Evolutionary conservation across 1,140 invertebrate genomes (phyloP), one percentile per base, ranked within the genome.

Genomic region (Panonychus citri): DNA sequence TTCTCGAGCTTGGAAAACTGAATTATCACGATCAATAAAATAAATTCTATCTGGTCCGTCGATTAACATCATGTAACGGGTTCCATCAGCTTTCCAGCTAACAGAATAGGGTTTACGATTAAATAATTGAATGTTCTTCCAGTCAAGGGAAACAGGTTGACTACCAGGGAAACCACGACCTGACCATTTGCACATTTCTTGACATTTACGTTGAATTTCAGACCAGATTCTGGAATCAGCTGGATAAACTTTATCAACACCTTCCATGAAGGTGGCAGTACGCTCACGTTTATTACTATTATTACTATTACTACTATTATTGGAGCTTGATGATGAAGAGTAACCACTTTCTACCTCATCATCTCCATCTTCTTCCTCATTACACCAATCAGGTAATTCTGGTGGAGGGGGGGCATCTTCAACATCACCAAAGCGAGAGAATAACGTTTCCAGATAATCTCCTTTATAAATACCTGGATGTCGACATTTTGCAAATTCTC

Each of bases 61-160:
- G 54, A 98, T 91, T 8, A 95, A 70, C 85, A 98, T 91, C 81
- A 99, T 83, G 67, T 96, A 98, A 78, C 90, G 80, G 17, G 82
- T 88, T 26, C 95, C 95, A 71, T 99, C 95, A 17, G 95, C 95
- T 69, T 99, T 99, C 94, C 94, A 98, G 0, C 90, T 97, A 3
- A 98, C 93, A 66, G 79, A 79, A 65, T 98, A 98, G 0, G 81
- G 82, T 66, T 86, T 86, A 59, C 81, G 65, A 48, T 75, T 70
- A 1, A 99, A 68, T 12, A 81, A 73, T 46, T 68, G 71, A 15
- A 98, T 74, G 70, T 99, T 99, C 0, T 77, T 65, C 3, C 72
- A 68, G 64, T 88, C 81, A 89, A 98, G 94, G 0, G 90, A 96
- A 0, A 99, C 88, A 0, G 95, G 94, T 66, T 99, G 95, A 51